Percentiles rank a stretch among this genome's conserved stretches.
phyloP scores from a whole-genome alignment of 2,113 vertebrate species.

The Cyprinodon variegatus region DNA sequence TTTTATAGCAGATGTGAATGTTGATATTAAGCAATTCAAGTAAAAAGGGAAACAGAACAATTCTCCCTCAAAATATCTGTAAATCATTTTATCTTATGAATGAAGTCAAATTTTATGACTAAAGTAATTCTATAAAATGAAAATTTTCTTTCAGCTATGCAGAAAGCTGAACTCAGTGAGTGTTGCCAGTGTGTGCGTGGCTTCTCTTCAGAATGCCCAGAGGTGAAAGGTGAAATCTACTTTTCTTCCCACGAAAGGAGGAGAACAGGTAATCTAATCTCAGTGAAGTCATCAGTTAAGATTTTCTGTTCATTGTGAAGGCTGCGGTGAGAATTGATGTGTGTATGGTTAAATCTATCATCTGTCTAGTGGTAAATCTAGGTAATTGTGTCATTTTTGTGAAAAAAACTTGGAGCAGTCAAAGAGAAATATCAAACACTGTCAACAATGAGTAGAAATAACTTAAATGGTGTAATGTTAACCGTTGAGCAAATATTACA shows the following conservation, averaged over 20 bases:
- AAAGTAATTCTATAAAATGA: background rate
- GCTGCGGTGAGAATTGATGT: conserved; percentile 56
- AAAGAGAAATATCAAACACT: conserved; percentile 35
- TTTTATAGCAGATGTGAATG: no score
- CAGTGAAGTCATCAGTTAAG: conserved; percentile 69
- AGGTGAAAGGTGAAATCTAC: conserved; percentile 66
- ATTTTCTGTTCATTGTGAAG: conserved; percentile 65
- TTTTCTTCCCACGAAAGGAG: conserved; percentile 46
- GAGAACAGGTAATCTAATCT: conserved; percentile 64
- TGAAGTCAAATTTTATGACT: background rate
- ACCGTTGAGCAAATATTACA: background rate
- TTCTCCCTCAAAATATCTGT: no score
- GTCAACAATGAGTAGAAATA: conserved; percentile 6
- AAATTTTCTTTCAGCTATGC: background rate
- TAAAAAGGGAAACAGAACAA: no score
- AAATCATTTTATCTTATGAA: background rate
- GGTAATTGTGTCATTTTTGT: conserved; percentile 38
- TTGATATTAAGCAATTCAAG: no score
- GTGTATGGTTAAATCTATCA: conserved; percentile 53
- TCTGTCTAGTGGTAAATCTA: conserved; percentile 44
- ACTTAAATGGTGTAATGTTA: conserved; percentile 45
- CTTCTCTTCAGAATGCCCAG: conserved; percentile 43
- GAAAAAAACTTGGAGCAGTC: conserved; percentile 30
- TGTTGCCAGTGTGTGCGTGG: conserved; percentile 28
- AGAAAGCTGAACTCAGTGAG: conserved; percentile 7